Evolutionary conservation across 2,888 invertebrate genomes (phyloP), one percentile per base, ranked within the genome.

Genomic region (Conistra vaccinii): DNA sequence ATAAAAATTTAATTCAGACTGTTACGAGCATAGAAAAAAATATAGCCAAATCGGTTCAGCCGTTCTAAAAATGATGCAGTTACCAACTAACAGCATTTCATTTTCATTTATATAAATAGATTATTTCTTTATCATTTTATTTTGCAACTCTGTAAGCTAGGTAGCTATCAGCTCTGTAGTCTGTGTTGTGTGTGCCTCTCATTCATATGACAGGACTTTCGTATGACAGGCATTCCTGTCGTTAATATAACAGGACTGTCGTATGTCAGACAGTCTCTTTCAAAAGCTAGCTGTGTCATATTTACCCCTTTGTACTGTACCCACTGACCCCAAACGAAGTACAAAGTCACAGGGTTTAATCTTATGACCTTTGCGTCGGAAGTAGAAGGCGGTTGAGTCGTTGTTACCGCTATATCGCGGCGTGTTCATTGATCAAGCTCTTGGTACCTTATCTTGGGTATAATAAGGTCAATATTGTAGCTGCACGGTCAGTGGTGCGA

Each of bases 401-500:
- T 29, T 62, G 60, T 26, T n/a, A 51, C 55, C 23, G 32, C 20
- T 26, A 26, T 69, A 69, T 62, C 57, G 76, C 48, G 32, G 12
- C 23, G 65, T 81, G 76, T 69, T 80, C 76, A 76, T 60, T 76
- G 60, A 81, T 60, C 58, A 42, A 45, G 60, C n/a, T 60, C 32
- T 48, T 60, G 23, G 45, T 29, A 23, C 23, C 74, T 79, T 67
- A 78, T 79, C 79, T 79, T 32, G 48, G 39, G 39, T 51, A 17
- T 45, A 80, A 60, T 68, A 53, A 55, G 68, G 78, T 58, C 74
- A 76, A 23, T 55, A 71, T 57, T 76, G 42, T 42, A 23, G 61
- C 29, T 73, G 20, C 32, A n/a, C 17, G 1, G 32, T 12, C 62
- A 71, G 14, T 78, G 78, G 76, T 77, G 78, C 76, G 78, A 20